phyloP scores from a whole-genome alignment of 1,140 invertebrate species.

The Ooceraea biroi region DNA sequence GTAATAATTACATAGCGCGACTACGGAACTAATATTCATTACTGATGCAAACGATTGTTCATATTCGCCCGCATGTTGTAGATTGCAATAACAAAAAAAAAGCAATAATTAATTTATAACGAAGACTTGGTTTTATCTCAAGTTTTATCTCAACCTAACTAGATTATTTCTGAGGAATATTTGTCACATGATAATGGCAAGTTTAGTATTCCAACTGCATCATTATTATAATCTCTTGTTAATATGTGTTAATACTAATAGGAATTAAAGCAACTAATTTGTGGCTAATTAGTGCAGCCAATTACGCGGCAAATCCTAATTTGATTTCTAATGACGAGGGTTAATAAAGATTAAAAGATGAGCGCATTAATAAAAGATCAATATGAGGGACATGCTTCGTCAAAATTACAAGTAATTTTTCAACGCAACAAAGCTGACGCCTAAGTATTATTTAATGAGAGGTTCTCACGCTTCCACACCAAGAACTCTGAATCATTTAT shows the following conservation, averaged over 20 bases:
- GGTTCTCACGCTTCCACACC: neutral
- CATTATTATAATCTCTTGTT: slow-evolving; percentile 7
- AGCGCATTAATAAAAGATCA: neutral
- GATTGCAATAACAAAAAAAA: neutral
- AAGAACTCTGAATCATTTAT: neutral
- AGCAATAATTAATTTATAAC: neutral
- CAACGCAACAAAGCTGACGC: neutral
- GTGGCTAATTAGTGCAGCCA: neutral
- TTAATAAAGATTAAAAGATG: neutral
- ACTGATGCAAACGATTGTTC: slow-evolving; percentile 24
- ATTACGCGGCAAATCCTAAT: neutral
- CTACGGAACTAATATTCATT: slow-evolving; percentile 27
- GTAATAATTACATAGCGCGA: slow-evolving; percentile 46
- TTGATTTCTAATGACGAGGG: neutral
- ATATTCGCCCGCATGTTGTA: neutral
- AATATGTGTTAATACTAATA: neutral
- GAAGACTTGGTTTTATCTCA: neutral
- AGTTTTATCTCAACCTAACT: neutral
- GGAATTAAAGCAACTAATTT: neutral
- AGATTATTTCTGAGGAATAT: neutral
- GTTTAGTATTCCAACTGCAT: neutral
- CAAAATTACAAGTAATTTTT: neutral
- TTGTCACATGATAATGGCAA: neutral
- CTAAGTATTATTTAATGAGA: slow-evolving; percentile 3
- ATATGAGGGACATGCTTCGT: neutral